These are phyloP conservation scores for Aromia moschata DNA, from an alignment of 2,888 invertebrate genomes.

Conservation along the genomic window DNA sequence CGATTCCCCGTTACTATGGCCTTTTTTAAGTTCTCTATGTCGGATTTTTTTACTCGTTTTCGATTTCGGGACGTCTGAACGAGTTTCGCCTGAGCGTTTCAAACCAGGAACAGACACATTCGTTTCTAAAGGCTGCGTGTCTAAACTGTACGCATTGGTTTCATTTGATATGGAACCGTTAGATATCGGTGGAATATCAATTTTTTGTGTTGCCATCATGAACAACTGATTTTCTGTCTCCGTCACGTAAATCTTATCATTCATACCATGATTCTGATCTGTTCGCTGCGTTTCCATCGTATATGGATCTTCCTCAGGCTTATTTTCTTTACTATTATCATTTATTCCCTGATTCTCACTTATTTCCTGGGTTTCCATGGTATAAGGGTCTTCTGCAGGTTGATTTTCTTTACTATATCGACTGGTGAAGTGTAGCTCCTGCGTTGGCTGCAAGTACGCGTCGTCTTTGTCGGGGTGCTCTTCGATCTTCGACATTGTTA, in stretches of 20 bases:
- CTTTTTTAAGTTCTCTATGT: conserved; percentile 3
- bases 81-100: not conserved
- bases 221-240: not conserved
- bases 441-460: too few species aligned
- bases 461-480: too few species aligned
- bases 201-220: not conserved
- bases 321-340: not conserved
- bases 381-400: conserved; percentile 31
- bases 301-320: not conserved
- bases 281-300: not conserved
- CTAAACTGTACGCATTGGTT: too few species aligned
- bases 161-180: too few species aligned
- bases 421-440: too few species aligned
- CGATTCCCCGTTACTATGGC: too few species aligned
- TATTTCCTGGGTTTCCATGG: conserved; percentile 34
- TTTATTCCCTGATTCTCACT: conserved; percentile 2
- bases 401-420: too few species aligned
- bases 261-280: not conserved
- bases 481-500: too few species aligned
- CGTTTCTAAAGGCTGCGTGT: too few species aligned
- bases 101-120: too few species aligned
- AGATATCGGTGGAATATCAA: not conserved
- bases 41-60: conserved; percentile 6
- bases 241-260: not conserved
- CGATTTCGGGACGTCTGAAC: not conserved